These are phyloP conservation scores for Syngnathus rostellatus DNA, from an alignment of 2,797 vertebrate genomes.

Conservation along the genomic window DNA sequence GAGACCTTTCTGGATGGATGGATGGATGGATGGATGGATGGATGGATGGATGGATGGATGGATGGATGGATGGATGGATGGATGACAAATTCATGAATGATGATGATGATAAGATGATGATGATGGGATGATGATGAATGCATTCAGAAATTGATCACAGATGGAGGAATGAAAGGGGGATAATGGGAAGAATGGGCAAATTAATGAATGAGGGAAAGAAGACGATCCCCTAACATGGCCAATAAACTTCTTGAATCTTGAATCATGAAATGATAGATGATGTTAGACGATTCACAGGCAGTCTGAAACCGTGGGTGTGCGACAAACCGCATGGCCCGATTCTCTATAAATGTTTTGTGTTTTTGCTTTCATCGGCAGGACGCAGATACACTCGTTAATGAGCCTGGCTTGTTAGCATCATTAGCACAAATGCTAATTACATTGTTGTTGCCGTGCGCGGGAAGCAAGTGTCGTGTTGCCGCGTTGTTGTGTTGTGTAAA, in stretches of 20 bases:
- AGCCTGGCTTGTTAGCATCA: constrained; percentile 37
- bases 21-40: no score
- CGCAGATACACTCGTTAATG: constrained; percentile 39
- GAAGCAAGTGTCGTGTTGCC: background rate
- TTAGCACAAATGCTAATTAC: constrained; percentile 39
- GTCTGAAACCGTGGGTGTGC: no score
- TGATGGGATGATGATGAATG: no score
- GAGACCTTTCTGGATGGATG: background rate
- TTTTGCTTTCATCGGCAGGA: constrained; percentile 33
- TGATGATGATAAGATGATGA: no score
- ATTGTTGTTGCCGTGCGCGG: constrained; percentile 12
- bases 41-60: no score
- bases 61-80: no score
- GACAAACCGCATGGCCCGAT: background rate
- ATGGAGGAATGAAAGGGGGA: no score
- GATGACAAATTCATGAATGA: no score
- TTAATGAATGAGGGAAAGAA: background rate
- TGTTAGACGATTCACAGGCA: no score
- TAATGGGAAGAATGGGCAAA: background rate
- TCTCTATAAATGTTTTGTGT: constrained; percentile 11
- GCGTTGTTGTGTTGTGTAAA: background rate
- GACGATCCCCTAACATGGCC: no score
- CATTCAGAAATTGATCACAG: no score
- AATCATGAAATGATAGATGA: background rate
- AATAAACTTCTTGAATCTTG: no score